Conservation (phyloP, 1,140 invertebrate species). For the Leptinotarsa texana region DNA sequence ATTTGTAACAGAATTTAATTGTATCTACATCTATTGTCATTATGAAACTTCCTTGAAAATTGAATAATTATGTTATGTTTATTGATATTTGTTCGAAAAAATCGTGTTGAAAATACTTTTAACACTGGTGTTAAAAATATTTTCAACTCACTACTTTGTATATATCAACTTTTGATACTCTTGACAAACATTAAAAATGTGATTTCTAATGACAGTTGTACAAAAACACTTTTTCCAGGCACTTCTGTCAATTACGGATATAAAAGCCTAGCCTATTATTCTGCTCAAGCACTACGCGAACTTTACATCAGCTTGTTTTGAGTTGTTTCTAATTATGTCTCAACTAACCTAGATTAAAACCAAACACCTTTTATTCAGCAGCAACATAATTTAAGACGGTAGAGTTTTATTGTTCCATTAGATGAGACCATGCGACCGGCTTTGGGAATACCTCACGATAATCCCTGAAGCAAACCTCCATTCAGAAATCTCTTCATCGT, state of each 20-base stretch:
- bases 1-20: no score
- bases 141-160: no score
- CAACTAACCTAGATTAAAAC: neutral
- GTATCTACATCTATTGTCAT: no score
- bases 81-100: no score
- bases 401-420: slow-evolving; percentile 16
- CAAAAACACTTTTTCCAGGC: no score
- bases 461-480: neutral
- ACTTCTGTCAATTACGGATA: neutral
- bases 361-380: neutral
- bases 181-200: no score
- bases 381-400: neutral
- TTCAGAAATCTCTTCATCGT: neutral
- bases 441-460: neutral
- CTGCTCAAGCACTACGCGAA: neutral
- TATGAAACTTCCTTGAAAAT: no score
- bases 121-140: no score
- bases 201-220: no score
- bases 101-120: no score
- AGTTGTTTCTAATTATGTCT: neutral
- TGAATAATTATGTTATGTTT: no score
- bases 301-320: neutral
- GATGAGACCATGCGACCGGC: neutral
- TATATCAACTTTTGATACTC: no score
- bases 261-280: neutral